Evolutionary conservation across 2,888 invertebrate species (phyloP), one percentile per base, ranked within the genome.

Genomic region (Heteromyza rotundicornis): DNA sequence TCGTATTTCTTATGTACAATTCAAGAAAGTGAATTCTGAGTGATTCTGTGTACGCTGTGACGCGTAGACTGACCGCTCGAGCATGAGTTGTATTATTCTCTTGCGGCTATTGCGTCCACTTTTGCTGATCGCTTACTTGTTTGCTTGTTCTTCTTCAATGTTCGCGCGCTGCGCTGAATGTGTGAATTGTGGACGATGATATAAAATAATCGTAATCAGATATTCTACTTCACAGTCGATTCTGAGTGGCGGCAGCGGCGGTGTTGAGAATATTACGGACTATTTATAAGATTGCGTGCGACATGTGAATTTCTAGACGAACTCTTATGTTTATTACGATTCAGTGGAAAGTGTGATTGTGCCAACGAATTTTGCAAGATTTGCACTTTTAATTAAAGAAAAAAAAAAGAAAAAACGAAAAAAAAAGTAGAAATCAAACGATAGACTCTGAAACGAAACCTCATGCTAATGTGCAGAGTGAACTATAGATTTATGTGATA

Each of bases 191-290:
- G 47, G 7, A 14, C 17, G 17, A 8, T 47, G 47, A 75, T 80
- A 79, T 79, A 78, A 77, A 80, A 78, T 72, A 77, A 76, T 72
- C 78, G 71, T 72, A 77, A 71, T 77, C 74, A 70, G 80, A 77
- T 72, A 72, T 75, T 75, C 70, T 69, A 71, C 60, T 65, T 64
- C 70, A 58, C 78, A 77, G 71, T 78, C 68, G 73, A 76, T 80
- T 77, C 77, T 80, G 70, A 71, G 69, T 67, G 63, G 65, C 65
- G 65, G n/a, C 66, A 47, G 52, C 63, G 69, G 60, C 69, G 67
- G 68, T 71, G 68, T 44, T 17, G 47, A 32, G 17, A 50, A 20
- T 2, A 7, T 44, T 19, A 40, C 12, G 19, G 12, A 49, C 5
- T 22, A 19, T 19, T 8, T 5, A 8, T 20, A 12, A 5, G 3